A percentile compares a stretch with the other conserved stretches of the same genome.
phyloP scores from a whole-genome alignment of 2,797 vertebrate species.

The Argya squamiceps region DNA sequence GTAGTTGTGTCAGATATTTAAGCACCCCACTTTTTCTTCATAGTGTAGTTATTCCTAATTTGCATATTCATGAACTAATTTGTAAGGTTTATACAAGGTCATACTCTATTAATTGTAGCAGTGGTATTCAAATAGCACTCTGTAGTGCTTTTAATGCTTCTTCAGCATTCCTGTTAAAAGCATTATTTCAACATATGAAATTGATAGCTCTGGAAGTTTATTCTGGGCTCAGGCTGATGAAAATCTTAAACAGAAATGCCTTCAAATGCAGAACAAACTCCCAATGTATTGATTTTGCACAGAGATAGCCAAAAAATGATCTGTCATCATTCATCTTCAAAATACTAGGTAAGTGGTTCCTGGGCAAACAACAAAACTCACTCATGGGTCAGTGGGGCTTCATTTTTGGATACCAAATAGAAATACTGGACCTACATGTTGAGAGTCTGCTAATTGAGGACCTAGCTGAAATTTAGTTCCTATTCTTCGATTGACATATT shows the following conservation, averaged over 20 bases:
- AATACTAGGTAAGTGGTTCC: not conserved
- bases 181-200: not conserved
- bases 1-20: constrained; percentile 51
- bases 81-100: constrained; percentile 20
- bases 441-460: not conserved
- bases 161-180: constrained; percentile 22
- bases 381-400: not conserved
- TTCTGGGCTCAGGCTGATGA: not conserved
- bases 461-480: not conserved
- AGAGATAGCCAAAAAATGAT: not conserved
- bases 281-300: not conserved
- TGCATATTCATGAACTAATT: constrained; percentile 45
- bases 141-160: not conserved
- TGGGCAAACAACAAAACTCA: not conserved
- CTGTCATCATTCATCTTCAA: not conserved
- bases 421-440: not conserved
- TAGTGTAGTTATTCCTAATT: not conserved
- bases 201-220: not conserved
- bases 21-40: constrained; percentile 35
- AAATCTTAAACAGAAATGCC: not conserved
- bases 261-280: not conserved
- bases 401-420: not conserved
- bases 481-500: not conserved
- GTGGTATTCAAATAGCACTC: not conserved
- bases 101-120: constrained; percentile 21